Percentiles rank a stretch among this genome's conserved stretches.
These are phyloP conservation scores for Bradypodion pumilum DNA, from an alignment of 2,797 vertebrate species.

Conservation along the genomic window DNA sequence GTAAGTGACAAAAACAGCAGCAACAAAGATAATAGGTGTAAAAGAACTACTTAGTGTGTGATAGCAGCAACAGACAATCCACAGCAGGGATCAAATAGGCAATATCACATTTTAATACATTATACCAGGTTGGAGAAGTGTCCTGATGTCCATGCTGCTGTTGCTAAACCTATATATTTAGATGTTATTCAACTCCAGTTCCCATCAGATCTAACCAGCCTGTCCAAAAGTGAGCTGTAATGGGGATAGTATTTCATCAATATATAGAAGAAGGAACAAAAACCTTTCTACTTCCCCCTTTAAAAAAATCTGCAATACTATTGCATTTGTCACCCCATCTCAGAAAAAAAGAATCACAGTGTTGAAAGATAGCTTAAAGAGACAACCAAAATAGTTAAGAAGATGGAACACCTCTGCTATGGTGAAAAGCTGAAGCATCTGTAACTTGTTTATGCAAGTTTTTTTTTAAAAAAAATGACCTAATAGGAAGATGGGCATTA, in stretches of 20 bases:
- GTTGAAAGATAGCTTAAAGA: not conserved
- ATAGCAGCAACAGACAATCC: not conserved
- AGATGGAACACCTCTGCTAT: not conserved
- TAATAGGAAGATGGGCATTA: not conserved
- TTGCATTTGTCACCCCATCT: not conserved
- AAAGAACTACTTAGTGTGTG: not conserved
- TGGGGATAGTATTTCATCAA: not conserved
- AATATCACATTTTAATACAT: not conserved
- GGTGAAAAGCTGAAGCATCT: not conserved
- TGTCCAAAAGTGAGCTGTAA: not conserved
- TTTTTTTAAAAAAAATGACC: not conserved
- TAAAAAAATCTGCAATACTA: not conserved
- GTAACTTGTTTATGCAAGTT: not conserved
- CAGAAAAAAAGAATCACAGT: not conserved
- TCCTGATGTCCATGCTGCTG: not conserved
- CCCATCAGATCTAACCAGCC: not conserved
- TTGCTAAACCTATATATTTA: not conserved
- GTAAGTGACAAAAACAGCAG: not conserved
- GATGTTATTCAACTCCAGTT: not conserved
- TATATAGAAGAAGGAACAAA: not conserved
- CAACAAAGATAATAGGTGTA: not conserved
- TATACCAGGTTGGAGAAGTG: not conserved
- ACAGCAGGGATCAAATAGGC: not conserved
- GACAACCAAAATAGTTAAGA: not conserved
- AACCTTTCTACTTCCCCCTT: not conserved